Percentiles rank a stretch among this genome's conserved stretches.
Conservation (phyloP, 92 coral and sea anemone genomes). For the Heliopora coerulea region DNA sequence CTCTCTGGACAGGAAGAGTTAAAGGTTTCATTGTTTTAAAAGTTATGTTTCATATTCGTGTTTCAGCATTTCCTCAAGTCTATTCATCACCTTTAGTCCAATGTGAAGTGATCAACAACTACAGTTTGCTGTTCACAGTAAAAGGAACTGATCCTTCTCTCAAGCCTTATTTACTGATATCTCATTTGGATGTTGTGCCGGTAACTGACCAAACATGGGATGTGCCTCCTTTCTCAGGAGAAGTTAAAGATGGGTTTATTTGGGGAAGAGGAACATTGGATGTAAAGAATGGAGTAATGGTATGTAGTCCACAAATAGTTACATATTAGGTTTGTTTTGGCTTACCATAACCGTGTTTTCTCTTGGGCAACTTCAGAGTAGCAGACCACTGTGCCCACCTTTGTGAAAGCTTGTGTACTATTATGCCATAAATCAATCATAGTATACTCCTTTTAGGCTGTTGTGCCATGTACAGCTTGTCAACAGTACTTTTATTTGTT, state of each 20-base stretch:
- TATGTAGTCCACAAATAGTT: too few relatives aligned
- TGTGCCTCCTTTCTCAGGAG: conserved; percentile 87
- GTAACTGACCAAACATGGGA: conserved; percentile 92
- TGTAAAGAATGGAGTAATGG: conserved; percentile 96
- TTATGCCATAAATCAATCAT: too few relatives aligned
- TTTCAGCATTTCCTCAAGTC: conserved; percentile 64
- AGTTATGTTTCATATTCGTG: not conserved
- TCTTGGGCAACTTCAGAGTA: too few relatives aligned
- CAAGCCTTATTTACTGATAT: conserved; percentile 75
- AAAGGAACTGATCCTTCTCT: conserved; percentile 66
- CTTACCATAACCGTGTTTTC: too few relatives aligned
- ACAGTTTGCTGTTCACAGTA: conserved; percentile 69
- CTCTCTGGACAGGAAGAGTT: too few relatives aligned
- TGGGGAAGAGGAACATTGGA: conserved; percentile 95
- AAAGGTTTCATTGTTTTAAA: not conserved
- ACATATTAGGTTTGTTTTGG: too few relatives aligned
- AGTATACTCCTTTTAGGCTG: too few relatives aligned
- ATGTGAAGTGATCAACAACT: conserved; percentile 61
- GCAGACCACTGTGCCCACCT: too few relatives aligned
- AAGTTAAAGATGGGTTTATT: conserved; percentile 73
- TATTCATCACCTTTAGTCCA: conserved; percentile 71
- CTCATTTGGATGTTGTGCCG: conserved; percentile 94
- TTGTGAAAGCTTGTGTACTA: too few relatives aligned
- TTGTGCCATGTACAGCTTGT: too few relatives aligned
- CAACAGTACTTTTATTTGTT: too few relatives aligned